Evolutionary conservation across 2,113 vertebrate species (phyloP).

Genomic region (Coreoperca whiteheadi): DNA sequence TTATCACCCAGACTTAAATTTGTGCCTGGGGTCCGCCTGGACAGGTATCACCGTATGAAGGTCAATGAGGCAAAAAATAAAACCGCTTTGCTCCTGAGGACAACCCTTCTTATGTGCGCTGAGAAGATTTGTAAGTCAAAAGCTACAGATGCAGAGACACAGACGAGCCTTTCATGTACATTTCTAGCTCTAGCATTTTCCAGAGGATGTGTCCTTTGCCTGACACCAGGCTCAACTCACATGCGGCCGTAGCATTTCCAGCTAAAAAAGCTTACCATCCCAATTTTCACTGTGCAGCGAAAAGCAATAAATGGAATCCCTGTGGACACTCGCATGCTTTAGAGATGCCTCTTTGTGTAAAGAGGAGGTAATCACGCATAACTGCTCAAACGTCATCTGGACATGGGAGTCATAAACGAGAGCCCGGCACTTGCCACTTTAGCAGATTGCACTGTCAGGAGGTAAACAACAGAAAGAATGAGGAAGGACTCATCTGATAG

Average conservation of each 20-base stretch:
- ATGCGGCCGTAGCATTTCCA: constrained; percentile 45
- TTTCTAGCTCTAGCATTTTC: constrained; percentile 43
- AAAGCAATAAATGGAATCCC: constrained; percentile 64
- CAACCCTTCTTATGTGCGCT: constrained; percentile 26
- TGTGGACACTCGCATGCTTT: constrained; percentile 49
- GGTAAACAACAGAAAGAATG: constrained; percentile 79
- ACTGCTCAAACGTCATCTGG: constrained; percentile 69
- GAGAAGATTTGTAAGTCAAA: constrained; percentile 61
- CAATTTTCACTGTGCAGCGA: constrained; percentile 46
- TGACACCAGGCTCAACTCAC: constrained; percentile 47
- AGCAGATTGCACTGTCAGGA: constrained; percentile 75
- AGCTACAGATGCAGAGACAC: constrained; percentile 41
- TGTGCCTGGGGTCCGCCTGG: constrained; percentile 57
- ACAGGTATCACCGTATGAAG: constrained; percentile 64
- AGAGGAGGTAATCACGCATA: constrained; percentile 65
- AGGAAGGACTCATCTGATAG: constrained; percentile 75
- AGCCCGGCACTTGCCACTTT: constrained; percentile 40
- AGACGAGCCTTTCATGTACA: constrained; percentile 49
- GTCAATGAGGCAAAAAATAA: constrained; percentile 66
- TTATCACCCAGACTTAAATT: constrained; percentile 73
- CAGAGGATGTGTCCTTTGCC: constrained; percentile 62
- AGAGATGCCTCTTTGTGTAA: constrained; percentile 57
- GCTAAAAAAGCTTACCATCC: constrained; percentile 42
- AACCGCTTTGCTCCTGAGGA: constrained; percentile 44
- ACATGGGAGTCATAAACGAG: constrained; percentile 66